Evolutionary conservation across 2,797 vertebrate species (phyloP), one percentile per base, ranked within the genome.

Genomic region (Babyrousa celebensis): DNA sequence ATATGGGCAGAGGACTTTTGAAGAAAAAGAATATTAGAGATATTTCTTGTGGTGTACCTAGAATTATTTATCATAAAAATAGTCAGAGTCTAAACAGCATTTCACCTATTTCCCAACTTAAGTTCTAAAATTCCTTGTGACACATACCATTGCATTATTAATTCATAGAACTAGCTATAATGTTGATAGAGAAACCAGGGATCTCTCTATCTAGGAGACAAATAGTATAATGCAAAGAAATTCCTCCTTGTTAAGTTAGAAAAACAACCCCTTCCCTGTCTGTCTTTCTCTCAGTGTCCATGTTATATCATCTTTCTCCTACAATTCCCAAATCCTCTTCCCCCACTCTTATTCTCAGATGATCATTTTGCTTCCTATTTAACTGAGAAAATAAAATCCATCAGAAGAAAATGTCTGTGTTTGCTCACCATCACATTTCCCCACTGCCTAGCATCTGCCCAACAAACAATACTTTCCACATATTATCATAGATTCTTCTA

Each of bases 61-160:
- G 60, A 82, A 82, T 94, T 75, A 62, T 32, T 93, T 60, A 36
- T 74, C 85, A 77, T 14, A 60, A 85, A 89, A 75, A 1, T 32
- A 56, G 21, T 65, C 79, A 36, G 20, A 67, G 10, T 52, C 21
- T 71, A n/a, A 89, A 68, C 7, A 52, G 18, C 14, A n/a, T 60
- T 88, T 89, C 58, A 71, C 18, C 23, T 52, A 80, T 74, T 74
- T 60, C 15, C 8, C 43, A 72, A 15, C 48, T 75, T 75, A 93
- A 71, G 79, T 32, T 48, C 56, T 36, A 17, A 58, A 56, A 17
- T 68, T n/a, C 27, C 27, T 62, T 86, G 27, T 78, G 72, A 43
- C 18, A 52, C 6, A 68, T 20, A 54, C 23, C n/a, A 17, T 68
- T 25, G 17, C 17, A 6, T 63, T 63, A 48, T n/a, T 63, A 43